Evolutionary conservation across 2,113 vertebrate species (phyloP), one percentile per base, ranked within the genome.

Genomic region (Esox niger): DNA sequence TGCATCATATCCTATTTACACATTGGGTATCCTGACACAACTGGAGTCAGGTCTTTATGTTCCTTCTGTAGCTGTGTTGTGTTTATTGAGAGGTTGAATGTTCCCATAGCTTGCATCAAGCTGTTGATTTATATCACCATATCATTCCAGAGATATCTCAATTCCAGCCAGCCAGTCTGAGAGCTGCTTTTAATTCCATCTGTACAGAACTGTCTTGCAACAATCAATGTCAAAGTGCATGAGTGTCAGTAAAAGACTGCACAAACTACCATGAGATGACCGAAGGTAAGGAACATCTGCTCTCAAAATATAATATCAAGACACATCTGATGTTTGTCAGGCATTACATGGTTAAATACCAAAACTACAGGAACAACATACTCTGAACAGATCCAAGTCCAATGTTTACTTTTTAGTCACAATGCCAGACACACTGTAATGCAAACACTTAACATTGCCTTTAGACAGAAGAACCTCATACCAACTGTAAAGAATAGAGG

Each of bases 131-230:
- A 79, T 72, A 84, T 87, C 83, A 81, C 75, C 78, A 82, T 85
- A 71, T 85, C 84, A 81, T 86, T 86, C 87, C 78, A 84, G 76
- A 80, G 88, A 91, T 89, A 85, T 79, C 75, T 86, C 88, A 87
- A 73, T 64, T 59, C 31, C 38, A 30, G 38, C 56, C 78, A 79
- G 71, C 76, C 80, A 75, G 65, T 78, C 73, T 75, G 76, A 80
- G 75, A 79, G 77, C 78, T 84, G 77, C 71, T 81, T 88, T 83
- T 88, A 79, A 85, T 87, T 82, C 73, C 75, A 38, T 43, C 43
- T 76, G 20, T 33, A 20, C 21, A 31, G 65, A 0, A 31, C 32
- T 29, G 17, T 38, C 59, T 49, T 61, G n/a, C 30, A 31, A 31
- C 7, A 32, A 32, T 2, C 29, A 6, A 20, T 6, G 52, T 55